Evolutionary conservation across 2,888 invertebrate species (phyloP), one percentile per base, ranked within the genome.

Genomic region (Poecilobothrus nobilitatus): DNA sequence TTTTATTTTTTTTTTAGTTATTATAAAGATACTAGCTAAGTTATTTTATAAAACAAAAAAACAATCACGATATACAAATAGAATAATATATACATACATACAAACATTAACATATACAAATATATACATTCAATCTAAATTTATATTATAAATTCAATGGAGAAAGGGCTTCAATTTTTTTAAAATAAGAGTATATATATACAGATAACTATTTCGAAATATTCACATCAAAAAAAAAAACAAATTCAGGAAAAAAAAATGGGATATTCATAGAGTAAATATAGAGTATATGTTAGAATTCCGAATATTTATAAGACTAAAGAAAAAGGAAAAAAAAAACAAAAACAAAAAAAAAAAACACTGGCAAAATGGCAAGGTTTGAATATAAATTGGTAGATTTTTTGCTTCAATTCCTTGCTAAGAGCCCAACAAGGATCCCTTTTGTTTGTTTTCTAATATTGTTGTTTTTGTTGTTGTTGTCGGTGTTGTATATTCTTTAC

Each of bases 321-420:
- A 34, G 8, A 34, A 37, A 37, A 37, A 37, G 37, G 37, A 37
- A 37, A 37, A 34, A 34, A 37, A 37, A 37, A 37, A 37, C 37
- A 37, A 37, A 37, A 37, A 37, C 1, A 37, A 37, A 37, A 10
- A 37, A 4, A 1, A 37, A 37, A 53, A 53, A 53, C 9, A 53
- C 18, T 12, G 53, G 41, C 53, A 41, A 71, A 68, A 67, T 69
- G 68, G 71, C 70, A 66, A 71, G 70, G 67, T 71, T 71, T 71
- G 71, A 71, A 71, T 71, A 70, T 70, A 71, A 71, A 71, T 71
- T 68, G 71, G 68, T 62, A 71, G 70, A 71, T 71, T 71, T 71
- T 70, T 68, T 70, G 70, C 71, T 71, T 71, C 67, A 71, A 70
- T 71, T 71, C 68, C 41, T 71, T 61, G 15, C 63, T 63, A 66